Conservation (phyloP, 2,888 invertebrate species). For the Lymantria monacha region DNA sequence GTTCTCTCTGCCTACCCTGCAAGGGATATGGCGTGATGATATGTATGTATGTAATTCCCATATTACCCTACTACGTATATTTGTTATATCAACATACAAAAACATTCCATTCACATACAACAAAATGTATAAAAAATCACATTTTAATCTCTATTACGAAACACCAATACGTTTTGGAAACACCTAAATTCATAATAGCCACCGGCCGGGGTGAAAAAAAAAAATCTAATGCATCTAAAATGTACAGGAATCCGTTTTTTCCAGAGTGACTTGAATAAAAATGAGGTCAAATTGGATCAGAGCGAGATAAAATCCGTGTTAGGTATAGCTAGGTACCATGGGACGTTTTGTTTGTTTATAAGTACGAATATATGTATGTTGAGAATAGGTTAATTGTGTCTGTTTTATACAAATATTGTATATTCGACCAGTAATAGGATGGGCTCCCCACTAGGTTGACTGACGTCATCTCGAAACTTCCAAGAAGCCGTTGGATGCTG, state of each 20-base stretch:
- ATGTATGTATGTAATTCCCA: no score
- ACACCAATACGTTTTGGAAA: conserved; percentile 9
- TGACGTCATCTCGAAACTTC: no score
- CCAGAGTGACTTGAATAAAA: conserved; percentile 71
- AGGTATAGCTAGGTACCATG: conserved; percentile 31
- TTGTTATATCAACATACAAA: no score
- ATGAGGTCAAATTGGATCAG: conserved; percentile 75
- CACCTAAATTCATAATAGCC: conserved; percentile 25
- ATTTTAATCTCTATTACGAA: conserved; percentile 12
- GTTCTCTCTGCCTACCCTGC: no score
- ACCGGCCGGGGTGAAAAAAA: conserved; percentile 42
- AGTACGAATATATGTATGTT: no score
- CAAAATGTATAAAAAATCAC: not conserved
- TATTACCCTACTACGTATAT: no score
- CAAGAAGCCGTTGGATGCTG: no score
- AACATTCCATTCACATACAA: not conserved
- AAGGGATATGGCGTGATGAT: no score
- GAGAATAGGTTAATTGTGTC: no score
- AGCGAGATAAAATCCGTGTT: conserved; percentile 56
- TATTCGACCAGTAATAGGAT: no score
- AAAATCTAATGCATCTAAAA: conserved; percentile 71
- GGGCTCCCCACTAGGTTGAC: no score
- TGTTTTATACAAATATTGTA: no score
- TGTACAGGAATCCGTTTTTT: conserved; percentile 64
- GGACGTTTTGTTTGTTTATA: conserved; percentile 8